Base-by-base conservation (phyloP, 2,797 vertebrate genomes). In the Balearica regulorum region DNA sequence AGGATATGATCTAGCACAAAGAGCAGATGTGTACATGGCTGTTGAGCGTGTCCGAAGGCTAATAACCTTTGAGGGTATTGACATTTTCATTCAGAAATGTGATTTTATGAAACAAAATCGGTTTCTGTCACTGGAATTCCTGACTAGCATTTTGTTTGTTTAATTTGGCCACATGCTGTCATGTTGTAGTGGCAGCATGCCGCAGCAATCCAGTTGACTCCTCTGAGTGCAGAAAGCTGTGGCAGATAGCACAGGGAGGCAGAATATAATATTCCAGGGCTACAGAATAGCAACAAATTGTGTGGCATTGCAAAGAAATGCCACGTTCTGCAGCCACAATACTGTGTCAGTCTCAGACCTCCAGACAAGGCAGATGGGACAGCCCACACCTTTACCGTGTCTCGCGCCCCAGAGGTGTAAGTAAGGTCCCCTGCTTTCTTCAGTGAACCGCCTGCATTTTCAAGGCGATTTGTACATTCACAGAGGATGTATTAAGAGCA, bases 61-160 rank as follows among this genome's bases (percentile, higher is more conserved):
- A 83, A 83, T 82, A 75, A 55, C n/a, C 53, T 90, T 51, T 54
- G 64, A 87, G 64, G 37, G 33, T 77, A 43, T 29, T 92, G 77
- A 87, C 53, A 46, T 90, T 95, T 95, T 94, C 25, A 53, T 76
- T 95, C 83, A 89, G 66, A 93, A 89, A 77, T 57, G 53, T 16
- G 61, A 51, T 71, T 86, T 89, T 84, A 73, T 60, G 73, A 93
- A 95, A 79, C 10, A 37, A 65, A 61, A 25, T 87, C 82, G 21
- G 10, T 76, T 92, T 90, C 60, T 93, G 71, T 92, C 35, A 54
- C 51, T 87, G 77, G 58, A 89, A 93, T 82, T 90, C 44, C 48
- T 10, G 10, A 44, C 7, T 20, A 72, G 60, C 5, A 1, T 84
- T 83, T 81, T 51, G 16, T 62, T 87, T 83, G 24, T 88, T 81